Evolutionary conservation across 53 echinoderm and acorn worm genomes (phyloP), one percentile per base, ranked within the genome.

Genomic region (Paracentrotus lividus): DNA sequence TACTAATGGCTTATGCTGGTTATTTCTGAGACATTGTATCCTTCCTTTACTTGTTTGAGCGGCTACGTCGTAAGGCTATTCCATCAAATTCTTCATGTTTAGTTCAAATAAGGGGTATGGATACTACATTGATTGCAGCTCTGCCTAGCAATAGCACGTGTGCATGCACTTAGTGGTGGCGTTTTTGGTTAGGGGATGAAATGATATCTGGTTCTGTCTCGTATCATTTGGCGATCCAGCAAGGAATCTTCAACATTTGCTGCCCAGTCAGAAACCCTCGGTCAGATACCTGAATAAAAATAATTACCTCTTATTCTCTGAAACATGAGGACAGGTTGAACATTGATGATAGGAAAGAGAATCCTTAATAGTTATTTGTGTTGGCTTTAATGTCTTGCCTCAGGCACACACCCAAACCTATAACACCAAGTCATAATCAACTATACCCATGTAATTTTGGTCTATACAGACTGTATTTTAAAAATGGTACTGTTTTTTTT

Each of bases 141-240:
- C 20, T 81, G 81, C 81, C 18, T 81, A 81, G 81, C 47, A 47
- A 81, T 81, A 47, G 49, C 81, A 81, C 81, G 81, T 81, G 9
- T 81, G 81, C 47, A 24, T n/a, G 44, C 81, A 45, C 81, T 81
- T 45, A 13, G 47, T 27, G n/a, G n/a, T n/a, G n/a, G n/a, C 47
- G 47, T 81, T 81, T 81, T 44, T 81, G 23, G 47, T n/a, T 81
- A 47, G n/a, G 15, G 27, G 36, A 38, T 72, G 72, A 18, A 72
- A 10, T 14, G 72, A 72, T 21, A 72, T 16, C 36, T 32, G 15
- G 2, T 38, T 20, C 72, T 72, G 16, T 38, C 36, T 72, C 21
- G 72, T 72, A 38, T 38, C 18, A 38, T 72, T 20, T 18, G 40
- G 16, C 36, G 72, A 18, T 72, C 38, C 5, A 27, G 40, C 67